These are phyloP conservation scores for Deilephila porcellus DNA, from an alignment of 2,888 invertebrate species.

Conservation along the genomic window DNA sequence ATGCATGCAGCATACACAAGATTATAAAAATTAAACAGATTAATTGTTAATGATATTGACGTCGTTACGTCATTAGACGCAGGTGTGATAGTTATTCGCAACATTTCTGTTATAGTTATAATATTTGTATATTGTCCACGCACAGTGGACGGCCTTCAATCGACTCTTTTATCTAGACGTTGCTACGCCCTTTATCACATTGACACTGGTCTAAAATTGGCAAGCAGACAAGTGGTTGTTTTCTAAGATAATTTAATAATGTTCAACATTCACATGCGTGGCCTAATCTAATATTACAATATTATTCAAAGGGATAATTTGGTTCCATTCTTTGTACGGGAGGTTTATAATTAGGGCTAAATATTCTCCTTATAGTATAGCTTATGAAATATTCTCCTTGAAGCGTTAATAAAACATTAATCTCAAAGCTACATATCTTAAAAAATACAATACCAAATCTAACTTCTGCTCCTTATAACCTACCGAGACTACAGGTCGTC, in stretches of 20 bases:
- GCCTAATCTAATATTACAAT: neutral
- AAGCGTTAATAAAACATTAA: too few species aligned
- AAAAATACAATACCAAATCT: too few species aligned
- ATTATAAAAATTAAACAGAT: neutral
- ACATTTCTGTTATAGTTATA: slow-evolving; percentile 33
- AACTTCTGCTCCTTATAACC: too few species aligned
- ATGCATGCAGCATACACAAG: neutral
- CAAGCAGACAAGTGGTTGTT: neutral
- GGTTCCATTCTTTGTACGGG: neutral
- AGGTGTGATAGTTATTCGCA: slow-evolving; percentile 32
- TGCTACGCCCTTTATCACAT: slow-evolving; percentile 47
- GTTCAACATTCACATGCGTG: neutral
- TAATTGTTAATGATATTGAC: neutral
- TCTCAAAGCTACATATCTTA: too few species aligned
- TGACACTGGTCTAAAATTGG: slow-evolving; percentile 30
- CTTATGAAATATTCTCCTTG: too few species aligned
- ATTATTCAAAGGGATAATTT: neutral
- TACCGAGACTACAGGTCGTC: too few species aligned
- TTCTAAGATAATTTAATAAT: neutral
- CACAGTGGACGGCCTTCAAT: slow-evolving; percentile 48
- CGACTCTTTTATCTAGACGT: slow-evolving; percentile 51
- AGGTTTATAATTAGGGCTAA: too few species aligned
- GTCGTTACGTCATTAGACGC: slow-evolving; percentile 32
- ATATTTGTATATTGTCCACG: slow-evolving; percentile 47
- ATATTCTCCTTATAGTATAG: too few species aligned